These are phyloP conservation scores for Microcebus lehilahytsara DNA, from an alignment of 2,113 vertebrate genomes.

Conservation along the genomic window DNA sequence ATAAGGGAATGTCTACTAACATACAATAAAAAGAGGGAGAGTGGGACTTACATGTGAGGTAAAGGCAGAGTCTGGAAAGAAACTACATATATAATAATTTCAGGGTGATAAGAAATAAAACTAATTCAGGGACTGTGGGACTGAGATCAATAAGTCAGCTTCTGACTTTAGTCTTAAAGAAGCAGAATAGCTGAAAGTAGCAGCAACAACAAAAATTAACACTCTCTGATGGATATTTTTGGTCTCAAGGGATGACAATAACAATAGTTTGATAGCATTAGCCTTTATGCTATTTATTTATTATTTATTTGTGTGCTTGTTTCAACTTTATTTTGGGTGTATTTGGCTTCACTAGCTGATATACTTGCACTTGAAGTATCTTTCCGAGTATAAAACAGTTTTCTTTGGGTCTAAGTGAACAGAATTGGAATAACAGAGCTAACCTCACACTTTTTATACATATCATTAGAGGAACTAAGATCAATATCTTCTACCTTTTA, in stretches of 20 bases:
- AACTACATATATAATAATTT: background rate
- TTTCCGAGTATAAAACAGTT: background rate
- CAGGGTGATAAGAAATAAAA: background rate
- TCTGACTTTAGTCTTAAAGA: background rate
- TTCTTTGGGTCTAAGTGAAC: background rate
- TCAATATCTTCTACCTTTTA: background rate
- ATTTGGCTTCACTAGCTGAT: background rate
- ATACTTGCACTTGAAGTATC: background rate
- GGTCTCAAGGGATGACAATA: too few species aligned
- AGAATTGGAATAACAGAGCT: background rate
- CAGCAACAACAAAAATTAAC: too few species aligned
- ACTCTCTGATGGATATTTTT: background rate
- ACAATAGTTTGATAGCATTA: background rate
- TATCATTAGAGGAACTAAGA: background rate
- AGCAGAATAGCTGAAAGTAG: background rate
- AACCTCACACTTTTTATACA: background rate
- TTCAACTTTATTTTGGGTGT: background rate
- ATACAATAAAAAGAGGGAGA: rapidly evolving
- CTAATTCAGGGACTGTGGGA: too few species aligned
- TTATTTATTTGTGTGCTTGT: background rate
- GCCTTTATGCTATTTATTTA: background rate
- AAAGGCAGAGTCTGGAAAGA: background rate
- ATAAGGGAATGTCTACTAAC: background rate
- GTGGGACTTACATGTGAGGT: rapidly evolving
- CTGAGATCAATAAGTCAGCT: background rate